Evolutionary conservation across 2,888 invertebrate genomes (phyloP), one percentile per base, ranked within the genome.

Genomic region (Trichopoda pennipes): DNA sequence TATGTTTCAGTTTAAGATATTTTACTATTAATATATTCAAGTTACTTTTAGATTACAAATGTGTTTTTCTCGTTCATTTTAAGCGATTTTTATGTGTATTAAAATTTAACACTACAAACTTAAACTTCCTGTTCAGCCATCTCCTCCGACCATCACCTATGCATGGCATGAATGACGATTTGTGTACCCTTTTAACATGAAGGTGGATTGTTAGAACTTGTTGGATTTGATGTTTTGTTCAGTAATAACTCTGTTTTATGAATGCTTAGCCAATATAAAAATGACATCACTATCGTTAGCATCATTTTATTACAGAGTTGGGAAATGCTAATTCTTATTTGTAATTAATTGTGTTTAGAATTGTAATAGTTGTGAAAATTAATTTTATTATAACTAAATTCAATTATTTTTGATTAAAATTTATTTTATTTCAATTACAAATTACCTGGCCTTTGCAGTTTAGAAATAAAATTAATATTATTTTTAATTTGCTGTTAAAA

Each of bases 21-120:
- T 44, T 3, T 6, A 1, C 9, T 38, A 6, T 21, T n/a, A 17
- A 10, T 9, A 55, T 42, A 49, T 42, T 17, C n/a, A 1, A 19
- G 47, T 49, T 35, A 44, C 6, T 51, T 19, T 38, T 12, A 47
- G 12, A 16, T 55, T 55, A 21, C 8, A 16, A 44, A 6, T 44
- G n/a, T n/a, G n/a, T n/a, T 44, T 44, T 44, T 21, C 28, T 49
- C 16, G 6, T 68, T 49, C 16, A 6, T 68, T 23, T 35, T 21
- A 23, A 28, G n/a, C 16, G 14, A 44, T 19, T 28, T 55, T 16
- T 8, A 19, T 12, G 12, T 38, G 38, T 49, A 23, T 61, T 55
- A 73, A 23, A 80, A 80, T 75, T 64, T 64, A 51, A 74, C 56
- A 63, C 74, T 63, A 69, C 32, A 74, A 74, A 69, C 68, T 69